phyloP scores from a whole-genome alignment of 2,113 vertebrate species.

The Hippoglossus stenolepis region DNA sequence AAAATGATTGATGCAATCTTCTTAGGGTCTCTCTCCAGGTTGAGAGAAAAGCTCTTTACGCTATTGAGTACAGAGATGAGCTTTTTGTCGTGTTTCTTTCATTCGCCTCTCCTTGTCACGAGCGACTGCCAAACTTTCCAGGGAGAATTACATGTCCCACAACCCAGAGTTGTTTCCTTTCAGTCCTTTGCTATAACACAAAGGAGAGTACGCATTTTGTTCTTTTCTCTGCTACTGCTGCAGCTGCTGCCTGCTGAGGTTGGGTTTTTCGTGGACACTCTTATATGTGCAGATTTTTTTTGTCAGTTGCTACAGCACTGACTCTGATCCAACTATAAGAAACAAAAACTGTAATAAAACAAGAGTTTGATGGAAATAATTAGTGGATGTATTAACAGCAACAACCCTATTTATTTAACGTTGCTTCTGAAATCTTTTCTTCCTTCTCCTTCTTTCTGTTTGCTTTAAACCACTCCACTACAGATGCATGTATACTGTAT shows the following conservation, averaged over 20 bases:
- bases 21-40: constrained; percentile 46
- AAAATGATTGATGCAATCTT: constrained; percentile 70
- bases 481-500: constrained; percentile 31
- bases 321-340: neutral
- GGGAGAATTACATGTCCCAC: constrained; percentile 26
- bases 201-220: neutral
- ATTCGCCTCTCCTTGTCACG: constrained; percentile 32
- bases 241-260: constrained; percentile 13
- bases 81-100: constrained; percentile 35
- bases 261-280: neutral
- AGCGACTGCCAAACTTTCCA: constrained; percentile 27
- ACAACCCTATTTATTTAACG: constrained; percentile 3
- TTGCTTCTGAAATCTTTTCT: neutral
- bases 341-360: neutral
- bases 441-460: neutral
- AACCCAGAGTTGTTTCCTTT: constrained; percentile 16
- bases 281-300: neutral
- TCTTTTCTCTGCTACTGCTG: neutral
- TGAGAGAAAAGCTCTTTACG: constrained; percentile 50
- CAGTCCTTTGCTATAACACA: constrained; percentile 14
- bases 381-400: neutral
- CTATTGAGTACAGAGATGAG: constrained; percentile 35
- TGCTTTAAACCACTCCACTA: constrained; percentile 31
- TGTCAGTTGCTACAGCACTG: neutral
- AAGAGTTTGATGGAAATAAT: neutral